Conservation (phyloP, 2,888 invertebrate species). For the Eupithecia insigniata region DNA sequence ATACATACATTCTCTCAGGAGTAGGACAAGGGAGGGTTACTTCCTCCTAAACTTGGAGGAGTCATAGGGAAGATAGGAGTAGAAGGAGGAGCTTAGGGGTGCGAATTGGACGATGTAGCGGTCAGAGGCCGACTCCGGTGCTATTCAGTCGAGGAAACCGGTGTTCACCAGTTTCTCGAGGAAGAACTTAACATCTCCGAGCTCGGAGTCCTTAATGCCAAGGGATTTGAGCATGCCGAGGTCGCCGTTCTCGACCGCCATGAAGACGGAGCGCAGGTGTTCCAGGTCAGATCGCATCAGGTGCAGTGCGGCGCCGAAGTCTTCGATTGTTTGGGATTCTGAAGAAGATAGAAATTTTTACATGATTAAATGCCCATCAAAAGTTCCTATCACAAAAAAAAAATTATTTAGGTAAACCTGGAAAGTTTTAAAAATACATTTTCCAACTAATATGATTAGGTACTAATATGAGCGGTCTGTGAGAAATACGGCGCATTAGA, state of each 20-base stretch:
- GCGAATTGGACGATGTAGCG: slow-evolving; percentile 87
- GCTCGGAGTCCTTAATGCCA: slow-evolving; percentile 97
- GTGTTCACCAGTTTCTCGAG: slow-evolving; percentile 97
- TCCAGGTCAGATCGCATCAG: slow-evolving; percentile 94
- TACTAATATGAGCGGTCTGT: too few species aligned
- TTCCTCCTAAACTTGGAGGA: slow-evolving; percentile 78
- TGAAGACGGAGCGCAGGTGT: slow-evolving; percentile 96
- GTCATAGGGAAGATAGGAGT: slow-evolving; percentile 87
- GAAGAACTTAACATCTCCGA: slow-evolving; percentile 98
- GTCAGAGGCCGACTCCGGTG: slow-evolving; percentile 89
- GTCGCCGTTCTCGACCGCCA: slow-evolving; percentile 98
- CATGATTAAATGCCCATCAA: neutral
- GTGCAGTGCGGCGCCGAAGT: slow-evolving; percentile 94
- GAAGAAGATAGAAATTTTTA: slow-evolving; percentile 59
- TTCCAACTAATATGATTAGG: too few species aligned
- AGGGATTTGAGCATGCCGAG: slow-evolving; percentile 96
- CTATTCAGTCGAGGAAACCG: slow-evolving; percentile 96
- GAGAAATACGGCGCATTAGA: too few species aligned
- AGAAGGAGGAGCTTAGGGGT: slow-evolving; percentile 89
- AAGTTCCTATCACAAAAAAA: neutral
- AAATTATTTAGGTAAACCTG: neutral
- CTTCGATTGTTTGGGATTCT: slow-evolving; percentile 98
- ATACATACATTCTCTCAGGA: slow-evolving; percentile 64
- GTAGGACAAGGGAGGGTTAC: slow-evolving; percentile 53
- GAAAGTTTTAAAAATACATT: neutral